Evolutionary conservation across 1,140 invertebrate species (phyloP).

Genomic region (Aphidius ervi): DNA sequence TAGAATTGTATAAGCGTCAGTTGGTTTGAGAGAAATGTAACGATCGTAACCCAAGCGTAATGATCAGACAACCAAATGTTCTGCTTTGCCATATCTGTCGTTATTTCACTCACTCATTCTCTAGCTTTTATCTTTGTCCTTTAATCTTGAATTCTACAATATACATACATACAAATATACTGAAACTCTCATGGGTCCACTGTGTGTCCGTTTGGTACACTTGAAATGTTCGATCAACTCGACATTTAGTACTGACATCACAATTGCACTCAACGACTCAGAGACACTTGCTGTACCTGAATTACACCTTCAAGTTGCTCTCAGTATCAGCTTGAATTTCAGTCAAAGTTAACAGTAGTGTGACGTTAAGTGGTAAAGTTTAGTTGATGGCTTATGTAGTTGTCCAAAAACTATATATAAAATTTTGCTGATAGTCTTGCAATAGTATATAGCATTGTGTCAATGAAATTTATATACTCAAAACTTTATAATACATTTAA

Average conservation of each 20-base stretch:
- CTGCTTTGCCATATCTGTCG: no score
- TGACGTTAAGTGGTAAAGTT: slow-evolving; percentile 18
- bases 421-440: no score
- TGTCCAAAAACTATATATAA: neutral
- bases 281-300: no score
- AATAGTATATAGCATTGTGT: no score
- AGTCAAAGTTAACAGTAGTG: slow-evolving; percentile 4
- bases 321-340: neutral
- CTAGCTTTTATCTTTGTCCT: neutral
- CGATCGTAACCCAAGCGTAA: slow-evolving; percentile 16
- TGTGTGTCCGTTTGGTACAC: slow-evolving; percentile 11
- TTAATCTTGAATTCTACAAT: no score
- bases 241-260: slow-evolving; percentile 18
- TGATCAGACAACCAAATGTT: slow-evolving; percentile 16
- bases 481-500: no score
- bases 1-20: slow-evolving; percentile 10
- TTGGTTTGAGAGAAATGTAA: slow-evolving; percentile 11
- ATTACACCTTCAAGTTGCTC: neutral
- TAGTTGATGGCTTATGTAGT: slow-evolving; percentile 8
- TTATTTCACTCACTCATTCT: slow-evolving; percentile 1
- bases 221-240: slow-evolving; percentile 19
- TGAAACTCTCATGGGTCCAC: neutral
- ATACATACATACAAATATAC: no score
- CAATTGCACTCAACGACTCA: no score
- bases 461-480: no score